Conservation (phyloP, 2,797 vertebrate genomes). For the Epinephelus coioides region DNA sequence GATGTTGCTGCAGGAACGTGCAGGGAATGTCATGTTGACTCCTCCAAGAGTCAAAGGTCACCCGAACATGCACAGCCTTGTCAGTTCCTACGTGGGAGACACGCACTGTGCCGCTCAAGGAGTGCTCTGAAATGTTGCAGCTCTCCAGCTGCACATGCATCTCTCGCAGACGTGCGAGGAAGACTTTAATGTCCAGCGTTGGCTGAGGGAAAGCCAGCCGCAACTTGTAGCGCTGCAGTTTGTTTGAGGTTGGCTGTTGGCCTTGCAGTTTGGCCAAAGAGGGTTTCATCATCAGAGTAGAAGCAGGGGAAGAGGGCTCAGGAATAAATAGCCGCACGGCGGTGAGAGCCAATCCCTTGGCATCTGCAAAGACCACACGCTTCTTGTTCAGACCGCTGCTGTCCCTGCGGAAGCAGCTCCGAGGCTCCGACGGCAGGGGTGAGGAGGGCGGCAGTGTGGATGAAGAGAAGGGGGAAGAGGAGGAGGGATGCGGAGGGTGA, state of each 20-base stretch:
- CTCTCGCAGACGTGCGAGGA: constrained; percentile 65
- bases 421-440: background rate
- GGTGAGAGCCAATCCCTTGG: constrained; percentile 85
- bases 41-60: constrained; percentile 87
- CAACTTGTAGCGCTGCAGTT: constrained; percentile 44
- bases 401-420: constrained; percentile 67
- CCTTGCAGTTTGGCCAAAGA: constrained; percentile 28
- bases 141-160: constrained; percentile 82
- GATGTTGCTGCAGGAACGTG: constrained; percentile 73
- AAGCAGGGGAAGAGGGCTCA: constrained; percentile 1
- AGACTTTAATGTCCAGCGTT: constrained; percentile 56
- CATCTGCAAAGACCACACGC: constrained; percentile 89
- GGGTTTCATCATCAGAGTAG: background rate
- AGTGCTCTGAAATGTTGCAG: constrained; percentile 78
- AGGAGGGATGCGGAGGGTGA: background rate
- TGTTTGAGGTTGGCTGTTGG: constrained; percentile 26
- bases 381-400: constrained; percentile 78
- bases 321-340: constrained; percentile 81
- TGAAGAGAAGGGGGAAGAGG: background rate
- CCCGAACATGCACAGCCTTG: constrained; percentile 77
- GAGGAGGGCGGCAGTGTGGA: constrained; percentile 13
- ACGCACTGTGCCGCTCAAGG: constrained; percentile 82
- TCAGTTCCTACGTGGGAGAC: constrained; percentile 73
- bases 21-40: constrained; percentile 83
- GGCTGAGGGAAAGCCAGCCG: constrained; percentile 83